A percentile compares a stretch with the other conserved stretches of the same genome.
Evolutionary conservation across 2,797 vertebrate genomes (phyloP).

Genomic region (Rhinophrynus dorsalis): DNA sequence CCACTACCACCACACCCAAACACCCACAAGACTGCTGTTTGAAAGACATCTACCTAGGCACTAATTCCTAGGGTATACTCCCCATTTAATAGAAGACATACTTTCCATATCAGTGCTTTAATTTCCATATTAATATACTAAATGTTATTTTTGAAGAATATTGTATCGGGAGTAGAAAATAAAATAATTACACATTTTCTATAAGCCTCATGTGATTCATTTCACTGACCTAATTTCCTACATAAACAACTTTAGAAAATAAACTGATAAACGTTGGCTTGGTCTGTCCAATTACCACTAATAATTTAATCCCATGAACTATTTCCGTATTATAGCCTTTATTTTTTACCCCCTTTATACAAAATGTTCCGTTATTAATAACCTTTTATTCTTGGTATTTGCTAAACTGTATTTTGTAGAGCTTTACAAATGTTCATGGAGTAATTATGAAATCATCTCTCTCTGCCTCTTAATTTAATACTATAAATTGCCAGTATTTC

Average conservation of each 20-base stretch:
- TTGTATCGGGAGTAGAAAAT: too few species aligned
- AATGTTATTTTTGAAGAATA: too few species aligned
- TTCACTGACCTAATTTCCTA: constrained; percentile 1
- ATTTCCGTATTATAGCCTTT: background rate
- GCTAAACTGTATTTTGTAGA: background rate
- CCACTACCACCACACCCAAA: too few species aligned
- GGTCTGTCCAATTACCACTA: constrained; percentile 1
- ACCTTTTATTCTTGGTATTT: background rate
- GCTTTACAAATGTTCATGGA: background rate
- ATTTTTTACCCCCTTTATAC: background rate
- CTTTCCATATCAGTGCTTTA: too few species aligned
- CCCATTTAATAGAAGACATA: too few species aligned
- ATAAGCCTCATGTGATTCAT: background rate
- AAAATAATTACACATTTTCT: too few species aligned
- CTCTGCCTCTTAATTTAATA: too few species aligned
- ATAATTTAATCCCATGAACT: constrained; percentile 4
- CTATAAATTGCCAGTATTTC: too few species aligned
- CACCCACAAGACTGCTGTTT: too few species aligned
- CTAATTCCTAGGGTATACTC: too few species aligned
- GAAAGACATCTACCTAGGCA: too few species aligned
- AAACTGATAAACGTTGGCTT: background rate
- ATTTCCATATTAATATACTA: too few species aligned
- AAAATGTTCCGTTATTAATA: background rate
- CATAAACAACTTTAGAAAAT: background rate
- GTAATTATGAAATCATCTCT: background rate